phyloP scores from a whole-genome alignment of 2,113 vertebrate genomes.

The Petrocephalus zakoni region DNA sequence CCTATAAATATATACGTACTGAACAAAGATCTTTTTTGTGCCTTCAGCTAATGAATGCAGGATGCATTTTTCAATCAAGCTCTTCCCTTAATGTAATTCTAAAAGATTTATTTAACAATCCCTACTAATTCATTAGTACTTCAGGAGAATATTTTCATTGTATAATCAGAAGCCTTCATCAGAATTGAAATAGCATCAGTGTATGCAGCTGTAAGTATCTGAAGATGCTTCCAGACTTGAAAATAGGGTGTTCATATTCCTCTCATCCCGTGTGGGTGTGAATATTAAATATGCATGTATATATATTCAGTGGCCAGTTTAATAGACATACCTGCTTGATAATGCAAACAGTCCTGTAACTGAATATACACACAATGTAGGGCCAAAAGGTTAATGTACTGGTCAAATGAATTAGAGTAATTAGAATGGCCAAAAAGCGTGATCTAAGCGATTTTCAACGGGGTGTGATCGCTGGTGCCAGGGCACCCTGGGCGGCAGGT shows the following conservation, averaged over 20 bases:
- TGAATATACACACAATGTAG: not conserved
- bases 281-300: not conserved
- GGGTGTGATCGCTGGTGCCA: not conserved
- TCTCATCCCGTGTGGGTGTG: not conserved
- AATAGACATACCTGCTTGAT: not conserved
- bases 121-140: not conserved
- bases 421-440: not conserved
- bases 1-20: not conserved
- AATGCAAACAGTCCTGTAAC: not conserved
- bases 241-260: not conserved
- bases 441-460: not conserved
- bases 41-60: not conserved
- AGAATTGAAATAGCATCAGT: not conserved
- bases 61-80: not conserved
- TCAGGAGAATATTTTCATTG: not conserved
- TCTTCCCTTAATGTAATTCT: not conserved
- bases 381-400: not conserved
- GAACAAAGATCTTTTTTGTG: not conserved
- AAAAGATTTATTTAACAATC: conserved; percentile 1
- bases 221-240: not conserved
- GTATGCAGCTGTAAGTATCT: not conserved
- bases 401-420: not conserved
- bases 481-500: not conserved
- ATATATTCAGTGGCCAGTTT: not conserved
- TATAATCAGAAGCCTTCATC: not conserved